Conservation (phyloP, 2,113 vertebrate genomes). For the Phrynosoma platyrhinos region DNA sequence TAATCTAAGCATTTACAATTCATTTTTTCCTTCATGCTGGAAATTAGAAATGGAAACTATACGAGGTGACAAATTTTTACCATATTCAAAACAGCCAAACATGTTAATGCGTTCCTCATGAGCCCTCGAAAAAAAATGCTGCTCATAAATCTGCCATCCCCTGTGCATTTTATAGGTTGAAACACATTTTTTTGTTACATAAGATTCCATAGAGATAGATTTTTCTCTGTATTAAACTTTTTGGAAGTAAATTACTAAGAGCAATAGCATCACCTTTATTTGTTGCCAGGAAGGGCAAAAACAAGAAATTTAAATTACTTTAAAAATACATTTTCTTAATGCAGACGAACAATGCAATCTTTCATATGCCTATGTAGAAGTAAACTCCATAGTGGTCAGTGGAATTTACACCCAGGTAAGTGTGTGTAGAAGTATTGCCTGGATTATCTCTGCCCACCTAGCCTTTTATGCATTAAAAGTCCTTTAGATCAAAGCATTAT, state of each 20-base stretch:
- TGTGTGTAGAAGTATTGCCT: neutral
- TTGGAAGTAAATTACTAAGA: neutral
- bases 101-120: constrained; percentile 12
- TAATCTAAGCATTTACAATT: constrained; percentile 3
- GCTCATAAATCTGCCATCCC: constrained; percentile 2
- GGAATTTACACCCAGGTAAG: neutral
- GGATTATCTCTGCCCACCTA: neutral
- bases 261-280: neutral
- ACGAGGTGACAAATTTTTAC: constrained; percentile 27
- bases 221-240: neutral
- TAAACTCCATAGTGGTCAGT: neutral
- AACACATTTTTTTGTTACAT: constrained; percentile 12
- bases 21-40: constrained; percentile 1
- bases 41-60: constrained; percentile 31
- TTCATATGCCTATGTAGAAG: neutral
- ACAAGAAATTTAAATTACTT: neutral
- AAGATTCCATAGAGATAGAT: neutral
- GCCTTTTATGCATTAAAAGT: neutral
- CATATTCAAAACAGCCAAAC: constrained; percentile 14
- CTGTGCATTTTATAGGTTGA: constrained; percentile 19
- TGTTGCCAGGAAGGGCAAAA: neutral
- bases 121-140: neutral
- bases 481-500: neutral
- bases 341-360: neutral
- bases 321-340: neutral